phyloP scores from a whole-genome alignment of 2,797 vertebrate genomes.

The Sebastiscus tertius region DNA sequence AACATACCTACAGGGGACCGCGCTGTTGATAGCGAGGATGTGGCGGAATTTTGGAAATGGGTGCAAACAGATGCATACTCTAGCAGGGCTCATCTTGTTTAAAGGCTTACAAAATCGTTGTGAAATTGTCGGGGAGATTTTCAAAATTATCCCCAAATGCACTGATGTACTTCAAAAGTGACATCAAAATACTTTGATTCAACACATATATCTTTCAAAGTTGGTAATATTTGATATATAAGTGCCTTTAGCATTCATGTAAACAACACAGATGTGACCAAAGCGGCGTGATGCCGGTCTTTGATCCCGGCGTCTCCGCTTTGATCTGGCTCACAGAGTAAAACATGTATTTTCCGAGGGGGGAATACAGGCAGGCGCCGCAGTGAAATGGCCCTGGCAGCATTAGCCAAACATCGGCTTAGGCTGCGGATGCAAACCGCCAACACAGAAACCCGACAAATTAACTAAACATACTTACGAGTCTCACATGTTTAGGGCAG shows the following conservation, averaged over 20 bases:
- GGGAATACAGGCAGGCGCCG: constrained; percentile 68
- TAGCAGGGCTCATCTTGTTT: constrained; percentile 69
- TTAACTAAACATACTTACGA: constrained; percentile 82
- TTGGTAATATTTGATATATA: constrained; percentile 83
- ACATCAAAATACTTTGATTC: constrained; percentile 85
- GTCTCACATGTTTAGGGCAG: constrained; percentile 65
- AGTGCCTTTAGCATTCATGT: constrained; percentile 87
- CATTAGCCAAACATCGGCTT: constrained; percentile 74
- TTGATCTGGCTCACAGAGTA: constrained; percentile 83
- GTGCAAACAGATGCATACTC: constrained; percentile 61
- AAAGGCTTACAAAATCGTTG: constrained; percentile 80
- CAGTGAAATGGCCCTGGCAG: constrained; percentile 80
- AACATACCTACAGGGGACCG: constrained; percentile 60
- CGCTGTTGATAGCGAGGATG: constrained; percentile 54
- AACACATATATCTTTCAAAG: constrained; percentile 85
- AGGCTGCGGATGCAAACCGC: constrained; percentile 68
- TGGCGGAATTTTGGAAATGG: constrained; percentile 42
- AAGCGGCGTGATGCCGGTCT: constrained; percentile 76
- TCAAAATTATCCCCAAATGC: constrained; percentile 78
- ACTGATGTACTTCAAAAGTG: constrained; percentile 85
- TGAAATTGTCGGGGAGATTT: constrained; percentile 80
- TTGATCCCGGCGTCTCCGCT: constrained; percentile 83
- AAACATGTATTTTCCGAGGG: constrained; percentile 84
- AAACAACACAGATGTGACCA: constrained; percentile 87
- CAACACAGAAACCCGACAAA: constrained; percentile 74